These are phyloP conservation scores for Esox lucius DNA, from an alignment of 2,797 vertebrate genomes.

Conservation along the genomic window DNA sequence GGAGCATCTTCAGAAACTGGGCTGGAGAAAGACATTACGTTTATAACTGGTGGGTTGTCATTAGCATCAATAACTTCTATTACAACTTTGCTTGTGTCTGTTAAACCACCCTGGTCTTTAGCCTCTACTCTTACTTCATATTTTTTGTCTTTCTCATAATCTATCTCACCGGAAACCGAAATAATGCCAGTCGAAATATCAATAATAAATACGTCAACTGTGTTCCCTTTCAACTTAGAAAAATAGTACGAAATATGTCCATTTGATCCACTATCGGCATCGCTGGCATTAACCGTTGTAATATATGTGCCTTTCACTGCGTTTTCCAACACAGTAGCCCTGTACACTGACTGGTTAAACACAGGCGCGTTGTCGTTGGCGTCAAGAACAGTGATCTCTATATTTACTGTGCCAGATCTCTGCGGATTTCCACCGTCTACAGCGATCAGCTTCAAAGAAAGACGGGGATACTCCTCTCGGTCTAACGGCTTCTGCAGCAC, in stretches of 20 bases:
- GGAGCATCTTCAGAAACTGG: conserved; percentile 25
- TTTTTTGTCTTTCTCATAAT: conserved; percentile 54
- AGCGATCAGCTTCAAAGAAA: conserved; percentile 26
- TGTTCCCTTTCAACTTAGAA: conserved; percentile 34
- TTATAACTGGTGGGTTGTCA: conserved; percentile 29
- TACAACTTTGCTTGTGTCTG: conserved; percentile 51
- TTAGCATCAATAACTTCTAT: conserved; percentile 55
- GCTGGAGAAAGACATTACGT: conserved; percentile 21
- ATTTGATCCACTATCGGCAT: conserved; percentile 12
- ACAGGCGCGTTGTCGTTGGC: conserved; percentile 24
- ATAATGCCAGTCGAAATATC: conserved; percentile 46
- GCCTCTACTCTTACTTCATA: conserved; percentile 56
- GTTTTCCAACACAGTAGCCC: conserved; percentile 20
- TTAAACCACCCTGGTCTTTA: conserved; percentile 52
- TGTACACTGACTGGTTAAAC: conserved; percentile 22
- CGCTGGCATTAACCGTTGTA: conserved; percentile 10
- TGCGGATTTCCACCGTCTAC: conserved; percentile 28
- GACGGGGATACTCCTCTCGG: conserved; percentile 17
- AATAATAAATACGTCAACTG: conserved; percentile 37
- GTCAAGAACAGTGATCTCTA: conserved; percentile 21
- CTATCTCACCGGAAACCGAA: conserved; percentile 37
- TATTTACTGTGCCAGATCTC: conserved; percentile 10
- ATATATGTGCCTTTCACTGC: not conserved
- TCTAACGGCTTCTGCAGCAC: conserved; percentile 29
- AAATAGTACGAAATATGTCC: conserved; percentile 1